Conservation (phyloP, 2,113 vertebrate species). For the Cyrtonyx montezumae region DNA sequence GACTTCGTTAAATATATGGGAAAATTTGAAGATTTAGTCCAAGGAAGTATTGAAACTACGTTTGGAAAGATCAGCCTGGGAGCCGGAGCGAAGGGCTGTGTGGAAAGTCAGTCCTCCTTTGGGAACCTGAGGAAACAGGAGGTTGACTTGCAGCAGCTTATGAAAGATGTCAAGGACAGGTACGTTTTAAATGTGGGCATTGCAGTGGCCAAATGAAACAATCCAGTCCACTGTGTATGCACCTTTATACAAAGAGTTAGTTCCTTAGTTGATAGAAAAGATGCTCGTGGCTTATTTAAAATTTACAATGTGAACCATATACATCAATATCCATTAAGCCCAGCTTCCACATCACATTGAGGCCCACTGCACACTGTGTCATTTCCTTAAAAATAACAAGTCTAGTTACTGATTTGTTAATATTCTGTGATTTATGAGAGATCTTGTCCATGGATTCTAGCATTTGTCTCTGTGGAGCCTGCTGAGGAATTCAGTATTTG, state of each 20-base stretch:
- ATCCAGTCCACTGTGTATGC: neutral
- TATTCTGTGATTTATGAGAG: neutral
- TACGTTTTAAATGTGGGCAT: slow-evolving; percentile 7
- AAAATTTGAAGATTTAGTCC: slow-evolving; percentile 79
- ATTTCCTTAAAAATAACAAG: neutral
- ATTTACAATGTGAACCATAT: neutral
- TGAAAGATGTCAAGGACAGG: slow-evolving; percentile 82
- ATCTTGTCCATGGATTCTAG: neutral
- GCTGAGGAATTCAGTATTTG: neutral
- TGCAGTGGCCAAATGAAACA: neutral
- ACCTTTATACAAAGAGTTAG: neutral
- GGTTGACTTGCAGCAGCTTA: slow-evolving; percentile 86
- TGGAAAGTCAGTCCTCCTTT: slow-evolving; percentile 87
- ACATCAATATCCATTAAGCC: neutral
- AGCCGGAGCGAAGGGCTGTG: slow-evolving; percentile 73
- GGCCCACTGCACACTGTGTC: neutral
- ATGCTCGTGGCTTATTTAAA: neutral
- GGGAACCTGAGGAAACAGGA: slow-evolving; percentile 91
- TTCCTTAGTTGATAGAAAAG: neutral
- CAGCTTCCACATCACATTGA: neutral
- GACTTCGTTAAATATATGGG: slow-evolving; percentile 89
- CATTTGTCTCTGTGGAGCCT: neutral
- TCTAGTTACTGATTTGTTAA: neutral
- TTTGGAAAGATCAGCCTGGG: slow-evolving; percentile 75
- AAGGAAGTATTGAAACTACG: slow-evolving; percentile 71